phyloP scores from a whole-genome alignment of 2,113 vertebrate genomes.

The Datnioides undecimradiatus region DNA sequence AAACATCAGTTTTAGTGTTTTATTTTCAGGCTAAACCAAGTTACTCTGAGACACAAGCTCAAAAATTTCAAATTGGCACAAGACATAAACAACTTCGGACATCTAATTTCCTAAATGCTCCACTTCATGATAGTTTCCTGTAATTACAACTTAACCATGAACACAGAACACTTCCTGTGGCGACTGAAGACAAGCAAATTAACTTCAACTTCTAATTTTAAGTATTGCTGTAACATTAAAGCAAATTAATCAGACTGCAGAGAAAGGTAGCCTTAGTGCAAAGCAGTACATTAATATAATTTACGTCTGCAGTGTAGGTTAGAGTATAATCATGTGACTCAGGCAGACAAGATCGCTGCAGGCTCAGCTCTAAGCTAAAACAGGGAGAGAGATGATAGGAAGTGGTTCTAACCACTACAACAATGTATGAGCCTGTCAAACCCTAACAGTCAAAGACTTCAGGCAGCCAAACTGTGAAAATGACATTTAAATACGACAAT shows the following conservation, averaged over 20 bases:
- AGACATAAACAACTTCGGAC: slow-evolving; percentile 25
- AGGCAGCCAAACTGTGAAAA: slow-evolving; percentile 14
- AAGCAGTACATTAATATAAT: background rate
- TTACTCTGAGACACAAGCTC: background rate
- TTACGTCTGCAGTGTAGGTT: background rate
- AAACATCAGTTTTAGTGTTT: background rate
- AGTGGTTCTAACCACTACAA: slow-evolving; percentile 65
- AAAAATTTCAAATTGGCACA: slow-evolving; percentile 3
- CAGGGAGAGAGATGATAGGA: slow-evolving; percentile 47
- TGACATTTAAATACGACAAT: slow-evolving; percentile 47
- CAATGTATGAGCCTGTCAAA: background rate
- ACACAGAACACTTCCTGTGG: slow-evolving; percentile 45
- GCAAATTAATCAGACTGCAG: background rate
- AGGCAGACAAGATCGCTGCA: too few relatives aligned
- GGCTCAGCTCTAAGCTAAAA: background rate
- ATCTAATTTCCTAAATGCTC: slow-evolving; percentile 35
- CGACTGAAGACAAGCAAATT: slow-evolving; percentile 8
- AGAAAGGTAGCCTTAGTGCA: background rate
- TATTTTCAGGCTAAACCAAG: background rate
- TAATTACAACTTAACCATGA: slow-evolving; percentile 35
- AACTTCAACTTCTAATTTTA: background rate
- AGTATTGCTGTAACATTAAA: background rate
- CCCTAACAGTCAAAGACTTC: slow-evolving; percentile 10
- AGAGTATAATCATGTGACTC: background rate
- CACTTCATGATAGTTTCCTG: slow-evolving; percentile 52